Base-by-base conservation (phyloP, 2,797 vertebrate genomes). In the Chelonia mydas region DNA sequence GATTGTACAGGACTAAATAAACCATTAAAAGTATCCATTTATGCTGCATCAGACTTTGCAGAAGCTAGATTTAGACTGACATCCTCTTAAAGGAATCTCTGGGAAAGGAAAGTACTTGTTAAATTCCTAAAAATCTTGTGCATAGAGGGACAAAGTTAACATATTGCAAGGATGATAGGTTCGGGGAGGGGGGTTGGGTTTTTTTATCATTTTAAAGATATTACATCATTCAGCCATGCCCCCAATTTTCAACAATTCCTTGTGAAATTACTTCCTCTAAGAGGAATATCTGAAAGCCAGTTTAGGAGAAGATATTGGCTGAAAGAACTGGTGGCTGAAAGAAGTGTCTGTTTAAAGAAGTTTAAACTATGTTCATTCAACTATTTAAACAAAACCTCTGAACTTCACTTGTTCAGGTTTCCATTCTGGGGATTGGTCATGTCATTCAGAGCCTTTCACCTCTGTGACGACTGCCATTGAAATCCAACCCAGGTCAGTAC, bases 101-200 rank as follows among this genome's bases (percentile, higher is more conserved):
- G 68, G 79, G 59, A 33, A 27, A 33, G 0, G 0, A 84, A 59
- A 21, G 50, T 0, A 0, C 33, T 87, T n/a, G 6, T n/a, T 86
- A 77, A 21, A 4, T n/a, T 81, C 54, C 84, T 65, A 45, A 54
- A 88, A 2, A 3, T 51, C 72, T 83, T 28, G 4, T 51, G 51
- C 81, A 28, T 47, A 84, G 53, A 92, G 31, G 23, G 5, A 2
- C 27, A 49, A 21, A 68, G 31, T 16, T 23, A 55, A 3, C 1
- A 0, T 50, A 54, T 89, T 45, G 3, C 7, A 53, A 45, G 6
- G 27, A 81, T 85, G 61, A 4, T n/a, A 41, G 68, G 11, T 41
- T 72, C 9, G 19, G 54, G 84, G 86, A 33, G 13, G 31, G 28
- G 15, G 25, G 11, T 27, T 31, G 25, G 4, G 1, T 2, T 31